Conservation (phyloP, 2,888 invertebrate genomes). For the Eupithecia centaureata region DNA sequence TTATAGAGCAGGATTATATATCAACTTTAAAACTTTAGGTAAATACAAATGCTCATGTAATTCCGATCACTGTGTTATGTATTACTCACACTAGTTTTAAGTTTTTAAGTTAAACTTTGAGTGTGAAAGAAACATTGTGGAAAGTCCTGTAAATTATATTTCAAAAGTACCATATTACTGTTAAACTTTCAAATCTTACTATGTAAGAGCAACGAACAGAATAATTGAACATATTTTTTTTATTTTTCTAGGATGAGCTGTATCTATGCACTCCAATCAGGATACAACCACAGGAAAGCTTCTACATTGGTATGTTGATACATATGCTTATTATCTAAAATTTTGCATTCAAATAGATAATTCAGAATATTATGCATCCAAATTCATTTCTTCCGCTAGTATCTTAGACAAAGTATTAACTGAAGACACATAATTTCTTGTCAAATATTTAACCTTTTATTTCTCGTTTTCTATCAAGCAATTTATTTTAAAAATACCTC, state of each 20-base stretch:
- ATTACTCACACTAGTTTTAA: no score
- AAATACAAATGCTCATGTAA: no score
- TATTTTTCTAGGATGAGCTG: conserved; percentile 90
- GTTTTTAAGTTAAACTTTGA: no score
- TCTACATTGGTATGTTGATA: conserved; percentile 89
- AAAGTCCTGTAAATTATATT: no score
- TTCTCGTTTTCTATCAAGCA: no score
- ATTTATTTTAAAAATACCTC: no score
- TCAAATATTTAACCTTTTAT: background rate
- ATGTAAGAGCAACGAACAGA: background rate
- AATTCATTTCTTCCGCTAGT: background rate
- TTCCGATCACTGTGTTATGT: no score
- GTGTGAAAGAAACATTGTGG: no score
- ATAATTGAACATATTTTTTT: background rate
- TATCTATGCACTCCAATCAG: conserved; percentile 96
- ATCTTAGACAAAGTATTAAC: background rate
- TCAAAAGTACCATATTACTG: no score
- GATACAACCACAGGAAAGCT: conserved; percentile 89
- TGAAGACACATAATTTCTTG: no score
- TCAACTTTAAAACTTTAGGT: no score
- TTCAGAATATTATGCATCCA: background rate
- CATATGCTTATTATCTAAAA: background rate
- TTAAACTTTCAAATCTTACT: background rate
- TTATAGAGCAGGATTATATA: no score
- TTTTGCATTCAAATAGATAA: background rate